Percentiles rank a stretch among this genome's conserved stretches.
These are phyloP conservation scores for Acromyrmex charruanus DNA, from an alignment of 1,140 invertebrate species.

Conservation along the genomic window DNA sequence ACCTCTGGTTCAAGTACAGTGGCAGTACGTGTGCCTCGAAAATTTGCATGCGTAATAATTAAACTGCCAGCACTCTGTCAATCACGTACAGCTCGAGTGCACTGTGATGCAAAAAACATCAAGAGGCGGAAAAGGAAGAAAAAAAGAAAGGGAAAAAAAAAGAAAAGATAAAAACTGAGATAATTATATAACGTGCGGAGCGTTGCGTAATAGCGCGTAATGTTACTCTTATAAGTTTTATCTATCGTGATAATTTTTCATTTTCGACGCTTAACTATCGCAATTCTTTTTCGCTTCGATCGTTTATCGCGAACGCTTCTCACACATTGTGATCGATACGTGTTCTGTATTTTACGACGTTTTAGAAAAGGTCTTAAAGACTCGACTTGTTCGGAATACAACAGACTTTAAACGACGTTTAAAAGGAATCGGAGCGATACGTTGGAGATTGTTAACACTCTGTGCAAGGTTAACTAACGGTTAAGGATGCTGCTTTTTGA, in stretches of 20 bases:
- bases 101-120: constrained; percentile 1
- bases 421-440: constrained; percentile 23
- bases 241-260: background rate
- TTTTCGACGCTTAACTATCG: background rate
- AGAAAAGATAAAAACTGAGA: background rate
- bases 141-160: background rate
- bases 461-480: constrained; percentile 21
- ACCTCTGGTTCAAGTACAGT: background rate
- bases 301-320: background rate
- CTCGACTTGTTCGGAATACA: background rate
- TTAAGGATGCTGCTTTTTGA: background rate
- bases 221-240: background rate
- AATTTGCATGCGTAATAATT: constrained; percentile 36
- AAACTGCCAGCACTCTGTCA: constrained; percentile 35
- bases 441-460: constrained; percentile 32
- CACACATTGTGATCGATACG: background rate
- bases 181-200: background rate
- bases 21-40: background rate
- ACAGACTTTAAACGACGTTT: constrained; percentile 18
- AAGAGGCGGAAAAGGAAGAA: background rate
- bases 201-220: constrained; percentile 34
- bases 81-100: background rate
- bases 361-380: constrained; percentile 8
- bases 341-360: constrained; percentile 1
- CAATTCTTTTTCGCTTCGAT: background rate